Evolutionary conservation across 2,113 vertebrate genomes (phyloP), one percentile per base, ranked within the genome.

Genomic region (Grallaria varia): DNA sequence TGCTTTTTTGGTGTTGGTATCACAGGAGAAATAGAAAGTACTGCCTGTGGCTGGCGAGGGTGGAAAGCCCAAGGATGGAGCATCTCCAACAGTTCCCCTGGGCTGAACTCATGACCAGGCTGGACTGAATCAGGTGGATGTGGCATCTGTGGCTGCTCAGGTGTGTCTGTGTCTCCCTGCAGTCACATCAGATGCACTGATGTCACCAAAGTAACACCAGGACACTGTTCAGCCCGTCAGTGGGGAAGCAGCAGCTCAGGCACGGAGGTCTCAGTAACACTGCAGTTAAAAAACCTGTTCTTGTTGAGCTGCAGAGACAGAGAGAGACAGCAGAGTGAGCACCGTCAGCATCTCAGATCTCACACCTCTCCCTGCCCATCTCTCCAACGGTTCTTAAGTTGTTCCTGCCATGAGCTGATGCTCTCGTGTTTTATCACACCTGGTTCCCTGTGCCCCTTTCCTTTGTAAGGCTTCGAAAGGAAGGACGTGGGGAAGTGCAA

Each of bases 331-430:
- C 47, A 55, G 37, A 39, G 23, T 8, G 50, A 50, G 80, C 52
- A 77, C 42, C 8, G 50, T 4, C 42, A 73, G 7, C 37, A 31
- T 16, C 39, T 53, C 40, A 31, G 22, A 20, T 37, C 66, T 58
- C 35, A 7, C 20, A 45, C 2, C 30, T 78, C 16, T 20, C 56
- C 20, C 3, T 45, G 45, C 58, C 40, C 1, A 0, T 37, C 3
- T 71, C 16, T 56, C 35, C 31, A 13, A 53, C 9, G 12, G 24
- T 20, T 39, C 13, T 7, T 69, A 37, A 40, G 30, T 52, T 81
- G 35, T 37, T 12, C 72, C 37, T 56, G 47, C 8, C 21, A 5
- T 62, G 21, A 33, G 16, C 45, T 72, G 37, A 25, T 44, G 23
- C 30, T 47, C 28, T 68, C 0, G 0, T 33, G 15, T 53, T 78